These are phyloP conservation scores for Anastrepha ludens DNA, from an alignment of 1,140 invertebrate species.

Conservation along the genomic window DNA sequence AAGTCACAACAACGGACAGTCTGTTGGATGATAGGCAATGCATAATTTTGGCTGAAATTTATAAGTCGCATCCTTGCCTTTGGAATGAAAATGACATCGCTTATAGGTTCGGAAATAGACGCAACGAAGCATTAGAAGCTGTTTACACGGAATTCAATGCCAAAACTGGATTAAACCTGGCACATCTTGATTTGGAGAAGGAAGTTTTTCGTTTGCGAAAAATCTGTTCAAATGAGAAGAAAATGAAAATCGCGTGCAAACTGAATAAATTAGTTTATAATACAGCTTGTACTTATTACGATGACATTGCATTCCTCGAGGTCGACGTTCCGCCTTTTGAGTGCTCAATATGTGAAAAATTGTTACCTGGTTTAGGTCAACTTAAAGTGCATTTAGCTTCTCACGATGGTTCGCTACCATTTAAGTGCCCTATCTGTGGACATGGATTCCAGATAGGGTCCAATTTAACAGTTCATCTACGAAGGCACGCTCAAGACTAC, in stretches of 20 bases:
- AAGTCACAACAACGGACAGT: constrained; percentile 2
- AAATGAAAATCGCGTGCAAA: background rate
- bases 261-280: background rate
- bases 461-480: constrained; percentile 60
- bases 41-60: background rate
- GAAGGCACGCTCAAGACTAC: constrained; percentile 60
- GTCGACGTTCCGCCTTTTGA: constrained; percentile 24
- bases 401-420: constrained; percentile 53
- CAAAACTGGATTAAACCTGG: background rate
- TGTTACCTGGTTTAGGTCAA: constrained; percentile 58
- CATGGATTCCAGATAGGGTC: constrained; percentile 59
- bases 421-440: constrained; percentile 59
- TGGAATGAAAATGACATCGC: constrained; percentile 24
- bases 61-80: background rate
- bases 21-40: background rate
- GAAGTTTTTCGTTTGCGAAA: constrained; percentile 4
- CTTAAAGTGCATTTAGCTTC: constrained; percentile 59
- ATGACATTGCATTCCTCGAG: constrained; percentile 39
- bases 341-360: constrained; percentile 54
- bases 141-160: background rate
- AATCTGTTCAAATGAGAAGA: constrained; percentile 19
- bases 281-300: background rate
- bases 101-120: background rate
- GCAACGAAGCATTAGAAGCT: constrained; percentile 28
- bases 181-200: background rate